Conservation (phyloP, 2,113 vertebrate species). For the Colius striatus region DNA sequence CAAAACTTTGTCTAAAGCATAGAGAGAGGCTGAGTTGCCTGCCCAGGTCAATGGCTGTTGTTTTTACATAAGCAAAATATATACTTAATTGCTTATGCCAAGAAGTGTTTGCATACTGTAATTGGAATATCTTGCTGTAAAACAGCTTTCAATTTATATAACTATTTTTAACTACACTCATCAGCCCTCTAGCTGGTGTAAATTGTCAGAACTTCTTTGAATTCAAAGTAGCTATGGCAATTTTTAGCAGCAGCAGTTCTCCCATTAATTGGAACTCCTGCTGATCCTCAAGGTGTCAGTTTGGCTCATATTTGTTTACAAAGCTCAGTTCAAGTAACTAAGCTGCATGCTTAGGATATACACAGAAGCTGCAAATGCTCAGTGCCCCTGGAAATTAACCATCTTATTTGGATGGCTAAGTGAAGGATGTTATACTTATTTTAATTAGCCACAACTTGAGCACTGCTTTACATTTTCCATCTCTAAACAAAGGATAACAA, state of each 20-base stretch:
- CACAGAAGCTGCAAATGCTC: background rate
- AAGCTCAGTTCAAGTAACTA: conserved; percentile 7
- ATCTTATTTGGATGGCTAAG: background rate
- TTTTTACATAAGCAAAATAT: conserved; percentile 7
- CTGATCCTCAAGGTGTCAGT: conserved; percentile 58
- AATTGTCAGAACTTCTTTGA: conserved; percentile 46
- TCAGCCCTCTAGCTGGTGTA: conserved; percentile 30
- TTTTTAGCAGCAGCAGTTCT: conserved; percentile 56
- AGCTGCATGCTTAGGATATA: background rate
- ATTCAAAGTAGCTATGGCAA: conserved; percentile 34
- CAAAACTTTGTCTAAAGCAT: background rate
- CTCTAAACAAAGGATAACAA: background rate
- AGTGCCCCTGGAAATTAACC: background rate
- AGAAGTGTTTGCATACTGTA: conserved; percentile 16
- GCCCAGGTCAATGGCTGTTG: conserved; percentile 23
- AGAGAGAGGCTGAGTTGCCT: background rate
- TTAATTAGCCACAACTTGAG: background rate
- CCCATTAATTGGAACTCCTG: conserved; percentile 55
- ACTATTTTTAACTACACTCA: conserved; percentile 43
- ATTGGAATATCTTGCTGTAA: conserved; percentile 34
- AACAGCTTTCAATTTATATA: conserved; percentile 43
- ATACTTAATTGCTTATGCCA: conserved; percentile 22
- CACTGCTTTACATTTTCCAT: background rate
- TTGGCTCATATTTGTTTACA: conserved; percentile 57
- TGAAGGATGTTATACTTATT: background rate